Evolutionary conservation across 1,140 invertebrate species (phyloP), one percentile per base, ranked within the genome.

Genomic region (Phortica variegata): DNA sequence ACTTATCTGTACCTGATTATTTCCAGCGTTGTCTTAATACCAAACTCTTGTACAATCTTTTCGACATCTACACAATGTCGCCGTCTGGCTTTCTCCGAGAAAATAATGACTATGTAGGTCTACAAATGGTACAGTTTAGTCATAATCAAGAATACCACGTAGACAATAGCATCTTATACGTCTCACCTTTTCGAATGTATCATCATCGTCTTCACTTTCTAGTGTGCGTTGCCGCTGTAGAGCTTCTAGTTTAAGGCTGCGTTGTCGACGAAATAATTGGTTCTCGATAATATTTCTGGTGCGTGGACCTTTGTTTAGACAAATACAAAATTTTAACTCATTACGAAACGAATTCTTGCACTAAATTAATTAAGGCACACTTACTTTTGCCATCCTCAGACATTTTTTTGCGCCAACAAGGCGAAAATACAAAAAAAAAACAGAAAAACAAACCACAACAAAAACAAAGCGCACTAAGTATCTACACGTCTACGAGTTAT

Each of bases 1-100:
- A 15, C 9, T 9, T 29, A 1, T 23, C 18, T 15, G 40, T 50
- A 81, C 81, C 83, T 84, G 43, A 56, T 69, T 53, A 61, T 59
- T 49, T 70, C 72, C 39, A 75, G 49, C 4, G 65, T 75, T 16
- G 72, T 75, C 26, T 68, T 56, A 19, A 75, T 66, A 36, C 57
- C 66, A 43, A 73, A 75, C 54, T 75, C 72, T 50, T 75, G 60
- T 36, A 75, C 59, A 31, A 75, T 75, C 49, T 75, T 75, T 41
- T 68, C 69, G 29, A 75, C 68, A 63, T 75, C 72, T 52, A 68
- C 54, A 19, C 69, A 73, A 41, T 73, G 62, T n/a, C 58, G 54
- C 43, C 60, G 43, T 39, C 58, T 70, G 3, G 72, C 60, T 52
- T 75, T 75, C 33, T 65, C 57, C 18, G 72, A 70, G 20, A 75